These are phyloP conservation scores for Pseudomyrmex concolor DNA, from an alignment of 1,140 invertebrate genomes.

Conservation along the genomic window DNA sequence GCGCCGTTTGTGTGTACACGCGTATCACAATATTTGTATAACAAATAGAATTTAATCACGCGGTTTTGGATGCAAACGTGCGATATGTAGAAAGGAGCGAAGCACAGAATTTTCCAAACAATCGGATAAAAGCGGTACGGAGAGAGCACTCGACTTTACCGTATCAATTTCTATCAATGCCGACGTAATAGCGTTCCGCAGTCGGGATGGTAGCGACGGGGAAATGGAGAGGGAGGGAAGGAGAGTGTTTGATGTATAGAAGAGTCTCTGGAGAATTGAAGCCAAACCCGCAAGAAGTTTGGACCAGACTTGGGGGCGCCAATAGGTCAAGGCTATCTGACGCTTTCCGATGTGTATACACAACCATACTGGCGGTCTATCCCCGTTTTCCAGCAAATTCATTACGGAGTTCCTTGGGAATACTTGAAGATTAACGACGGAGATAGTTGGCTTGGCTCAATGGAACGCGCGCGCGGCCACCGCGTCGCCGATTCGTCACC, in stretches of 20 bases:
- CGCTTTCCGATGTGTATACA: constrained; percentile 47
- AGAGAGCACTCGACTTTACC: constrained; percentile 7
- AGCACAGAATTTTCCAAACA: not conserved
- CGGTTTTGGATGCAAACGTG: no score
- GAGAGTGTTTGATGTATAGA: constrained; percentile 52
- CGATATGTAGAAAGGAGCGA: no score
- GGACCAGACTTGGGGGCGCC: constrained; percentile 64
- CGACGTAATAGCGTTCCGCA: constrained; percentile 39
- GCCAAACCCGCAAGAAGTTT: constrained; percentile 70
- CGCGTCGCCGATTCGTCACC: constrained; percentile 29
- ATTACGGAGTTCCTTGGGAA: constrained; percentile 50
- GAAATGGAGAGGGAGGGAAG: constrained; percentile 26
- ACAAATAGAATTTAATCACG: no score
- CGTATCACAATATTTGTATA: no score
- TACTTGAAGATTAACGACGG: constrained; percentile 58
- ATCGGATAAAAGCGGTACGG: not conserved
- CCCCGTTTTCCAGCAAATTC: constrained; percentile 53
- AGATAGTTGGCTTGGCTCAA: constrained; percentile 22
- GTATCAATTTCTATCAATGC: constrained; percentile 59
- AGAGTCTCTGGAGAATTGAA: constrained; percentile 57
- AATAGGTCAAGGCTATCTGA: constrained; percentile 70
- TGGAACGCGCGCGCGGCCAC: constrained; percentile 15
- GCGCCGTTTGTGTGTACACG: no score
- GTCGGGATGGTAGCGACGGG: not conserved
- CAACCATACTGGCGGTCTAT: constrained; percentile 29